Evolutionary conservation across 2,888 invertebrate species (phyloP).

Genomic region (Mesorhabditis belari): DNA sequence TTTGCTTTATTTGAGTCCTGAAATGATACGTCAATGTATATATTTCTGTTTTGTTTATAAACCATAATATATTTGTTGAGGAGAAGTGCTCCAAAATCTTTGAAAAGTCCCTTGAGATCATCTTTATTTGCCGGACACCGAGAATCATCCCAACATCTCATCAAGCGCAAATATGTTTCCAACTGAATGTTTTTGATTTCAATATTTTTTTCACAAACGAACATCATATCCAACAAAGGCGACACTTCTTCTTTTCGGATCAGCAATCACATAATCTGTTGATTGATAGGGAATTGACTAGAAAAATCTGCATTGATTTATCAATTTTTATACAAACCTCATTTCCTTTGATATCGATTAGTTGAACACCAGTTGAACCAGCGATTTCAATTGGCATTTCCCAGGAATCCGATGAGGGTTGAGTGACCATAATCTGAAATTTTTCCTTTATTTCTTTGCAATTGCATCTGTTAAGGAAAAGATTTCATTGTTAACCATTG

Average conservation of each 20-base stretch:
- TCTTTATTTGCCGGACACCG: not conserved
- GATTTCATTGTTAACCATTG: too few species aligned
- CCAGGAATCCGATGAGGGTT: too few species aligned
- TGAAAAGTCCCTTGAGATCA: not conserved
- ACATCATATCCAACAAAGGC: not conserved
- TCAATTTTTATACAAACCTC: not conserved
- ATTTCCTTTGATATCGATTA: not conserved
- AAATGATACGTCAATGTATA: not conserved
- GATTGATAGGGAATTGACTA: not conserved
- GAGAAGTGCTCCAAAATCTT: not conserved
- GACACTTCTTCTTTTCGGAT: not conserved
- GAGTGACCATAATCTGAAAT: too few species aligned
- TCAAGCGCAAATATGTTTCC: not conserved
- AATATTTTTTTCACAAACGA: not conserved
- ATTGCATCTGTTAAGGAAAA: too few species aligned
- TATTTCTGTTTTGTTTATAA: not conserved
- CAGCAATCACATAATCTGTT: not conserved
- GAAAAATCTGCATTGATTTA: not conserved
- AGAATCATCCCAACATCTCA: not conserved
- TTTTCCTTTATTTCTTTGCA: too few species aligned
- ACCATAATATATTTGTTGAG: not conserved
- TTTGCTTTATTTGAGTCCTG: not conserved
- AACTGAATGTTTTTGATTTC: not conserved
- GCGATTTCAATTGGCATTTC: not conserved
- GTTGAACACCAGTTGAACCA: not conserved